Conservation (phyloP, 1,140 invertebrate species). For the Caenorhabditis inopinata region DNA sequence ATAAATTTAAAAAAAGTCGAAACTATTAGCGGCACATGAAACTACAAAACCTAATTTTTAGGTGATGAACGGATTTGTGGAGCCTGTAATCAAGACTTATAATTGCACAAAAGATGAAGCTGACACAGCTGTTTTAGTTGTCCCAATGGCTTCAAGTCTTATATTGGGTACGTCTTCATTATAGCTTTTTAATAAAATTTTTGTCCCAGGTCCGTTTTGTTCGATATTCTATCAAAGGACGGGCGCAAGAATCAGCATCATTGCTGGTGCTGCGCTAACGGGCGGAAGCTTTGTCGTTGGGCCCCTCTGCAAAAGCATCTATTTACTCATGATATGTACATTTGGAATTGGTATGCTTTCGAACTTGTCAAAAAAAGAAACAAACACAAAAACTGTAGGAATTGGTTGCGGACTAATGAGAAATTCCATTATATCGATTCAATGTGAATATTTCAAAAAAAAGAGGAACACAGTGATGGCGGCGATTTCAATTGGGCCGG, state of each 20-base stretch:
- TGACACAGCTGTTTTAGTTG: slow-evolving; percentile 36
- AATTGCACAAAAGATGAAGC: slow-evolving; percentile 41
- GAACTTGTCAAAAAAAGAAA: neutral
- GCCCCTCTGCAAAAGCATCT: slow-evolving; percentile 4
- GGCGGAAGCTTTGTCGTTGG: slow-evolving; percentile 24
- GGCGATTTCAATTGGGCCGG: slow-evolving; percentile 35
- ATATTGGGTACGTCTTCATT: neutral
- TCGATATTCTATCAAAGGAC: slow-evolving; percentile 33
- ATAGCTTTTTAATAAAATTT: neutral
- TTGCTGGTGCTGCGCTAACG: slow-evolving; percentile 4
- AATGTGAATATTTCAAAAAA: slow-evolving; percentile 41
- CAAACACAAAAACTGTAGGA: neutral
- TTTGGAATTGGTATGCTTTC: neutral
- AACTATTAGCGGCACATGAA: too few species aligned
- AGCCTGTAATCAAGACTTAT: slow-evolving; percentile 11
- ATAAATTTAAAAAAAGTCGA: too few species aligned
- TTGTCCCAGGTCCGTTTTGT: slow-evolving; percentile 30
- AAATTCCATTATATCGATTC: slow-evolving; percentile 37
- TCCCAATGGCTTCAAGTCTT: neutral
- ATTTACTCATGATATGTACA: neutral
- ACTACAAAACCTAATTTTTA: too few species aligned
- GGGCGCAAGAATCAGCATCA: slow-evolving; percentile 33
- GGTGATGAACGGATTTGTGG: slow-evolving; percentile 42
- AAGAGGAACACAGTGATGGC: slow-evolving; percentile 36
- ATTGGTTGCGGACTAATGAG: slow-evolving; percentile 39